Evolutionary conservation across 2,113 vertebrate species (phyloP), one percentile per base, ranked within the genome.

Genomic region (Elaphurus davidianus): DNA sequence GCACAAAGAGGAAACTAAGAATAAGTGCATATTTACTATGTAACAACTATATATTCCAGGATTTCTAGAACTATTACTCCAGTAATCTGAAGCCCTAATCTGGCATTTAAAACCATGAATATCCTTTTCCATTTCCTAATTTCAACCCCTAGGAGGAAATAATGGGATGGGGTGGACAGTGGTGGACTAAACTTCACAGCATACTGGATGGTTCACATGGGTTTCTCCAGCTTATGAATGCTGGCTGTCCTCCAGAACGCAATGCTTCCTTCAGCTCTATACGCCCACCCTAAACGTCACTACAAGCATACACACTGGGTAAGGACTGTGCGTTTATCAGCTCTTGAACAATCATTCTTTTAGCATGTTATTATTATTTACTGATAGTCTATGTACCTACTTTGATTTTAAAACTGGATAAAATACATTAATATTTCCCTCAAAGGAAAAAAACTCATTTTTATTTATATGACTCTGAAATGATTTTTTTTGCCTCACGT

Each of bases 341-440:
- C 17, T 54, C n/a, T 67, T 94, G 59, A 67, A 33, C 12, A 85
- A 90, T 36, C 60, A 10, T 84, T 93, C 23, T 90, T 91, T 91
- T 45, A 60, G 6, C 13, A 28, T 78, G 45, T 57, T 28, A 36
- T 64, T 81, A 78, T 95, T 95, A 83, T 87, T 82, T 78, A 87
- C 14, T 30, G n/a, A 90, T 17, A 82, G 59, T 52, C 47, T 79
- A 85, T 11, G 12, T 0, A 85, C 25, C 30, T 76, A 64, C 17
- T 89, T 40, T 92, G 71, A 91, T 67, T 92, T 92, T 87, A 71
- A 90, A 83, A 87, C 19, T 47, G 7, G 25, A 62, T 64, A 87
- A 96, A 87, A n/a, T 7, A 67, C 19, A 91, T 81, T 50, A 90
- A 6, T 71, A 54, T 64, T 55, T 97, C 25, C 36, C 43, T 50